A percentile compares a stretch with the other conserved stretches of the same genome.
phyloP scores from a whole-genome alignment of 2,113 vertebrate genomes.

The Heptranchias perlo region DNA sequence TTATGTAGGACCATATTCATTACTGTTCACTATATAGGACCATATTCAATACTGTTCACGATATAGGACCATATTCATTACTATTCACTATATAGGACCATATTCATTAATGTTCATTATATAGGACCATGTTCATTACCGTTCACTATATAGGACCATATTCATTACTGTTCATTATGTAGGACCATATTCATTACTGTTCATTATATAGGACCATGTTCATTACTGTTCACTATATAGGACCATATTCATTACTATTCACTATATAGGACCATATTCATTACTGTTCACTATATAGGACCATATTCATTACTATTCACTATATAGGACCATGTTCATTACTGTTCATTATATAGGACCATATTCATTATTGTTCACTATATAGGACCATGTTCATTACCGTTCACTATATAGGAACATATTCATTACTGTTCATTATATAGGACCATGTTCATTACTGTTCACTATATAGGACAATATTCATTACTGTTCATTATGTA shows the following conservation, averaged over 20 bases:
- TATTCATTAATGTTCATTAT: neutral
- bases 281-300: neutral
- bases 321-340: neutral
- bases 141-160: neutral
- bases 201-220: no score
- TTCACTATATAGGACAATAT: neutral
- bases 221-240: neutral
- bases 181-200: neutral
- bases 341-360: neutral
- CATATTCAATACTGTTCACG: neutral
- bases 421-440: neutral
- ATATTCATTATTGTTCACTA: neutral
- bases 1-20: no score
- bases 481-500: neutral
- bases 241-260: neutral
- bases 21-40: neutral
- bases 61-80: neutral
- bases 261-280: neutral
- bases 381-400: neutral
- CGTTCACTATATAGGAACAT: neutral
- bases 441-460: neutral
- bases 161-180: neutral
- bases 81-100: neutral
- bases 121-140: no score
- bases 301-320: neutral